These are phyloP conservation scores for Macrophya annulata DNA, from an alignment of 2,888 invertebrate genomes.

Conservation along the genomic window DNA sequence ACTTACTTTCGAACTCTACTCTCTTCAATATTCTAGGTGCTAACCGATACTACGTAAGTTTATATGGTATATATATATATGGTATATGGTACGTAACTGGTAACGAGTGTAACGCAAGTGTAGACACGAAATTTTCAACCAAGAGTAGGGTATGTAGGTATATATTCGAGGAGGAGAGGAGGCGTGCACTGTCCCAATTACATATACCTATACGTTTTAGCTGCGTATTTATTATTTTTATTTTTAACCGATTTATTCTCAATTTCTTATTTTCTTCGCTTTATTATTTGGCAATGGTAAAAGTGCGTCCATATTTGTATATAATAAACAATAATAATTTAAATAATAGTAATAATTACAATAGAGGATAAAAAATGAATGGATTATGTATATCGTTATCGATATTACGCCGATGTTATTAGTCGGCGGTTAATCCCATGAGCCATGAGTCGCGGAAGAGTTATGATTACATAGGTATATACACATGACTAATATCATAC, in stretches of 20 bases:
- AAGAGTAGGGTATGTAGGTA: neutral
- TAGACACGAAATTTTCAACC: slow-evolving; percentile 7
- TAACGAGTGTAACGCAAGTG: slow-evolving; percentile 11
- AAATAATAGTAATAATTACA: neutral
- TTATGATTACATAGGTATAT: neutral
- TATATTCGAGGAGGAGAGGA: slow-evolving; percentile 1
- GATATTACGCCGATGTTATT: neutral
- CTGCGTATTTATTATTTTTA: neutral
- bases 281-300: neutral
- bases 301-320: neutral
- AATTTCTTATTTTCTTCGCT: slow-evolving; percentile 1
- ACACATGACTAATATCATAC: neutral
- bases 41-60: neutral
- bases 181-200: neutral
- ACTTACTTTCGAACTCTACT: neutral
- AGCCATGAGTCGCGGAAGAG: neutral
- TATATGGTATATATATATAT: neutral
- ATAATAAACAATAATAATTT: neutral
- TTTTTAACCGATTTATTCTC: neutral
- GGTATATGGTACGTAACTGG: neutral
- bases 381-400: neutral
- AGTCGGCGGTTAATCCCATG: neutral
- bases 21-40: slow-evolving; percentile 33
- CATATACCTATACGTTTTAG: neutral
- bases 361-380: neutral